These are phyloP conservation scores for Tokudaia tokunoshimensis DNA, from an alignment of 2,797 vertebrate genomes.

Conservation along the genomic window DNA sequence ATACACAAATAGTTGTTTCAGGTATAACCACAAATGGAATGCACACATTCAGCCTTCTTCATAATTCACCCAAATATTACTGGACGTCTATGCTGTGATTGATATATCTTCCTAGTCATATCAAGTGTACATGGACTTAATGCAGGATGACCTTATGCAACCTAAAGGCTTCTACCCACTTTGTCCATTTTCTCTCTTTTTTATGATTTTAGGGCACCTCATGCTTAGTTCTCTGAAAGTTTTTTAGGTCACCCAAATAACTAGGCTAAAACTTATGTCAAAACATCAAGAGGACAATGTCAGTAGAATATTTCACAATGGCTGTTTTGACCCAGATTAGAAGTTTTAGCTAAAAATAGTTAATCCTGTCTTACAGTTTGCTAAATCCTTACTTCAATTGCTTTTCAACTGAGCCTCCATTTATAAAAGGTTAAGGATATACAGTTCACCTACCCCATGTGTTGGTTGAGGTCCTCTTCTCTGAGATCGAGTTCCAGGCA, in stretches of 20 bases:
- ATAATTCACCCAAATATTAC: not conserved
- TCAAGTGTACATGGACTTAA: not conserved
- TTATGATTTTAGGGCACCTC: not conserved
- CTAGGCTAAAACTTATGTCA: not conserved
- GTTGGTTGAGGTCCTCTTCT: not conserved
- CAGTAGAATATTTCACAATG: not conserved
- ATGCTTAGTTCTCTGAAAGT: not conserved
- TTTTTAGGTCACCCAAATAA: not conserved
- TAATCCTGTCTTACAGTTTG: not conserved
- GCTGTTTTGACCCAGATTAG: not conserved
- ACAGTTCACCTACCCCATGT: fast-evolving
- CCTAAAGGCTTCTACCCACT: not conserved
- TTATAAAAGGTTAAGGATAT: not conserved
- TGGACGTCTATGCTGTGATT: not conserved
- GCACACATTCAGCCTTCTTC: not conserved
- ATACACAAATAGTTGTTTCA: not conserved
- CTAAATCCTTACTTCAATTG: not conserved
- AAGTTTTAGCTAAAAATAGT: not conserved
- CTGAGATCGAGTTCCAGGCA: not conserved
- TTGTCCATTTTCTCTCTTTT: slow-evolving; percentile 2
- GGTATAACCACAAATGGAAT: not conserved
- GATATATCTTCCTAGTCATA: not conserved
- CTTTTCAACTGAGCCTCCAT: not conserved
- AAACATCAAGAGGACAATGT: not conserved
- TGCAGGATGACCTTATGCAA: not conserved